These are phyloP conservation scores for Platysteira castanea DNA, from an alignment of 2,113 vertebrate genomes.

Conservation along the genomic window DNA sequence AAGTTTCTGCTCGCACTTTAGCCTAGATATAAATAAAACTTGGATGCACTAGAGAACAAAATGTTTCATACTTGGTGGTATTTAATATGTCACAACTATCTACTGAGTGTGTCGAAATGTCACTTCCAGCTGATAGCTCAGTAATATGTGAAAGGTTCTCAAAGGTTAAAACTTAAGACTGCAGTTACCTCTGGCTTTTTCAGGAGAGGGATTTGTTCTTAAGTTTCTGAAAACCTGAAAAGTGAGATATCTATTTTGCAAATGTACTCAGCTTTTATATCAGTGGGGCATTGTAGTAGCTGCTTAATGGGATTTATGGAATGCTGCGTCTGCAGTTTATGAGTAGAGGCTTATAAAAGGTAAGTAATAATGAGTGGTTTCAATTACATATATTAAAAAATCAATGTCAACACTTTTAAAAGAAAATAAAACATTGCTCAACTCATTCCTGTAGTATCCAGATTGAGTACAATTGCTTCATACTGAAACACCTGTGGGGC, in stretches of 20 bases:
- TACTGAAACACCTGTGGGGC: background rate
- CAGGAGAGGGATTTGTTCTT: background rate
- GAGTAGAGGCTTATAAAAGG: slow-evolving; percentile 35
- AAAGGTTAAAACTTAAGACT: background rate
- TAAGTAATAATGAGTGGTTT: slow-evolving; percentile 44
- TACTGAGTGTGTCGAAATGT: background rate
- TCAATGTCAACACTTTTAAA: slow-evolving; percentile 35
- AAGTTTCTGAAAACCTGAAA: slow-evolving; percentile 18
- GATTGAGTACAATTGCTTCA: slow-evolving; percentile 11
- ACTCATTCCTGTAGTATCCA: background rate
- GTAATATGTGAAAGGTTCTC: background rate
- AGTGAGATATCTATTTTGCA: slow-evolving; percentile 2
- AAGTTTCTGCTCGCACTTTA: background rate
- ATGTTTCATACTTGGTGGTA: background rate
- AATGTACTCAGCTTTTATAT: background rate
- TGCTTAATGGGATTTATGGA: slow-evolving; percentile 27
- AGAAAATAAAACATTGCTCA: slow-evolving; percentile 43
- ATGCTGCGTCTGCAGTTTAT: slow-evolving; percentile 46
- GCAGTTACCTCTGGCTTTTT: background rate
- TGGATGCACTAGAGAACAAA: accelerated
- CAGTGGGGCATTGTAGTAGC: background rate
- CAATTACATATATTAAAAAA: slow-evolving; percentile 29
- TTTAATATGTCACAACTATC: background rate
- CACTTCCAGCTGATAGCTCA: background rate
- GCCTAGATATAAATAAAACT: background rate